phyloP scores from a whole-genome alignment of 2,888 invertebrate genomes.

The Zhuqinia jingwanae region DNA sequence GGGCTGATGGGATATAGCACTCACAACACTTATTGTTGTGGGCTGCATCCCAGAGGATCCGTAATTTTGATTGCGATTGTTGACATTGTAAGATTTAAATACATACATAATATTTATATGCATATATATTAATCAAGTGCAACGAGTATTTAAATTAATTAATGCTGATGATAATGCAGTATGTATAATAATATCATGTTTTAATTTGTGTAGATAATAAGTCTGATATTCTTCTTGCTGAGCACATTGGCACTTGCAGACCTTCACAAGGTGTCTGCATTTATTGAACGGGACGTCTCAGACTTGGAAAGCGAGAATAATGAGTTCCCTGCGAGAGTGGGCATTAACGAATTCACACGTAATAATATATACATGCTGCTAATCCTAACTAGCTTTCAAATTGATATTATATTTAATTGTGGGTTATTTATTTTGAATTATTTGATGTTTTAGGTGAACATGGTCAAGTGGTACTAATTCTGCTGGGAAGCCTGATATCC shows the following conservation, averaged over 20 bases:
- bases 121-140: too few relatives aligned
- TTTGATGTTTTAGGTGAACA: conserved; percentile 69
- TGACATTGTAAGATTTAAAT: conserved; percentile 79
- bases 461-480: conserved; percentile 75
- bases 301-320: conserved; percentile 68
- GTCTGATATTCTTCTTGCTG: conserved; percentile 76
- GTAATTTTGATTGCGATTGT: conserved; percentile 77
- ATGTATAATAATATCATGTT: too few relatives aligned
- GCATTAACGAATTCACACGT: conserved; percentile 75
- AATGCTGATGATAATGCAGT: too few relatives aligned
- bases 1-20: conserved; percentile 37
- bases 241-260: conserved; percentile 77
- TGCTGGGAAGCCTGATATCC: conserved; percentile 75
- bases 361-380: too few relatives aligned
- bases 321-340: conserved; percentile 66
- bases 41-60: conserved; percentile 74
- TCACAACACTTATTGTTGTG: conserved; percentile 75
- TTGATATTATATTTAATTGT: too few relatives aligned
- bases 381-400: too few relatives aligned
- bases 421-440: too few relatives aligned
- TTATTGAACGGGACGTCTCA: conserved; percentile 72
- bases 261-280: conserved; percentile 76
- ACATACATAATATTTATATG: too few relatives aligned
- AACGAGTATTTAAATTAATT: too few relatives aligned
- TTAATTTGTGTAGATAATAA: conserved; percentile 76